These are phyloP conservation scores for Apis dorsata DNA, from an alignment of 1,140 invertebrate genomes.

Conservation along the genomic window DNA sequence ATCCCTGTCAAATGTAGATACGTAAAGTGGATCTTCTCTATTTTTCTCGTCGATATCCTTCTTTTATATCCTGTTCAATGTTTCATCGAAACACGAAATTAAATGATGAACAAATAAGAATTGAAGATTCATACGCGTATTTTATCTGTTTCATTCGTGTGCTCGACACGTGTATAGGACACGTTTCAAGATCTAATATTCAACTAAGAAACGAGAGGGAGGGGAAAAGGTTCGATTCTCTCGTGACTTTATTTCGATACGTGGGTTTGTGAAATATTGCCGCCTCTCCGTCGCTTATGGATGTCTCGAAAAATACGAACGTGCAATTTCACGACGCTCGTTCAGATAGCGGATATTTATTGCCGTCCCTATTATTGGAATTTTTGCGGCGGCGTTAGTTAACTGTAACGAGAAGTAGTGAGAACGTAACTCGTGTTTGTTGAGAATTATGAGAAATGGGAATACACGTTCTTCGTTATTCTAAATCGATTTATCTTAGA, in stretches of 20 bases:
- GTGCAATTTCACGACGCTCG: not conserved
- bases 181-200: conserved; percentile 25
- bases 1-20: no score
- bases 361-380: not conserved
- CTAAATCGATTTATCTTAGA: no score
- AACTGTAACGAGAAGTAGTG: not conserved
- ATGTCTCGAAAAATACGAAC: conserved; percentile 8
- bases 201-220: conserved; percentile 3
- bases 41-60: no score
- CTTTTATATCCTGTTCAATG: no score
- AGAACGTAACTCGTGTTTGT: not conserved
- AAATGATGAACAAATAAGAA: no score
- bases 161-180: not conserved
- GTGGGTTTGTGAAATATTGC: conserved; percentile 28
- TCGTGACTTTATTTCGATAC: conserved; percentile 34
- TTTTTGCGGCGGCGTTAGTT: not conserved
- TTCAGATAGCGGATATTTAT: conserved; percentile 6
- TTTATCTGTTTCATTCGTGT: no score
- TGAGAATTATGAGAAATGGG: not conserved
- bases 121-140: no score
- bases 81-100: no score
- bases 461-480: not conserved
- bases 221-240: not conserved
- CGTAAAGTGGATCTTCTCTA: no score
- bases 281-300: not conserved